A percentile compares a stretch with the other conserved stretches of the same genome.
These are phyloP conservation scores for Eupithecia insigniata DNA, from an alignment of 2,888 invertebrate genomes.

Conservation along the genomic window DNA sequence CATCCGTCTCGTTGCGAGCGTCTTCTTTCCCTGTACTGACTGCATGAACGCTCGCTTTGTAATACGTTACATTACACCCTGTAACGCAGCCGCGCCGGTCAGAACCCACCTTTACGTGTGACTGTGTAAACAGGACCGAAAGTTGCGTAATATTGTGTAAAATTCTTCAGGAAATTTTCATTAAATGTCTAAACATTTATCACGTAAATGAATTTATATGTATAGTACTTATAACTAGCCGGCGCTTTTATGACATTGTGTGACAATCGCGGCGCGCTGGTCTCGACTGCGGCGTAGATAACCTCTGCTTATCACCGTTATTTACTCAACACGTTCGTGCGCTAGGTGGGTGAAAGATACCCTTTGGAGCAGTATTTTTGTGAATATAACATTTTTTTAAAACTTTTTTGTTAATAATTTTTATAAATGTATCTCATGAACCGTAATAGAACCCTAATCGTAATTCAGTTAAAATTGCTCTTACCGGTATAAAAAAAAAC, in stretches of 20 bases:
- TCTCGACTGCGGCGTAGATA: slow-evolving; percentile 67
- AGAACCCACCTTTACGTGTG: too few species aligned
- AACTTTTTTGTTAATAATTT: too few species aligned
- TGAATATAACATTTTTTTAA: not conserved
- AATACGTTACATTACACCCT: too few species aligned
- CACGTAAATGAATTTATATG: slow-evolving; percentile 3
- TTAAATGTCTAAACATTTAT: not conserved
- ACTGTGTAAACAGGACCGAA: not conserved
- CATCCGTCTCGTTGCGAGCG: too few species aligned
- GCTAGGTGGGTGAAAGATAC: slow-evolving; percentile 41
- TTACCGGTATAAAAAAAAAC: too few species aligned
- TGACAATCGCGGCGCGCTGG: slow-evolving; percentile 53
- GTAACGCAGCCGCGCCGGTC: too few species aligned
- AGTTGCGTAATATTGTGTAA: slow-evolving; percentile 1
- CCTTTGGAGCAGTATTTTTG: slow-evolving; percentile 12
- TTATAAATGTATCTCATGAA: too few species aligned
- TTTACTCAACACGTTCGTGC: slow-evolving; percentile 65
- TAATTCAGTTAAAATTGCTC: too few species aligned
- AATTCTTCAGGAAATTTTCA: not conserved
- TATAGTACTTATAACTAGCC: not conserved
- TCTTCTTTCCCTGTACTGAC: too few species aligned
- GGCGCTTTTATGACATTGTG: slow-evolving; percentile 29
- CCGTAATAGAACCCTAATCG: too few species aligned
- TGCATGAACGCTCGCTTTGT: too few species aligned
- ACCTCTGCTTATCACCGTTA: slow-evolving; percentile 74